phyloP scores from a whole-genome alignment of 2,113 vertebrate genomes.

The Brienomyrus longianalis region DNA sequence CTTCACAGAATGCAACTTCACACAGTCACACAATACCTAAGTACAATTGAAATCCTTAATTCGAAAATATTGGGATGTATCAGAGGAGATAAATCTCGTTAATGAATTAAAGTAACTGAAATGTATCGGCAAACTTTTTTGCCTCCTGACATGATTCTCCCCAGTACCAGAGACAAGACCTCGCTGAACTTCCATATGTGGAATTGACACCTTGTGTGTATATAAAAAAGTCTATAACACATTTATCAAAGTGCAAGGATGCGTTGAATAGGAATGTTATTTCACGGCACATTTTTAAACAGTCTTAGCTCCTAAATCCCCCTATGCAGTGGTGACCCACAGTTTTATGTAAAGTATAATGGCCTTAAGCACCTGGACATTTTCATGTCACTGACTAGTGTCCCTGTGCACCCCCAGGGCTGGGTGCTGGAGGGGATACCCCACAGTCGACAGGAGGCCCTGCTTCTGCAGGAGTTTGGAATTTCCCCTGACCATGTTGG shows the following conservation, averaged over 20 bases:
- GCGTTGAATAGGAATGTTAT: background rate
- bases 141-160: background rate
- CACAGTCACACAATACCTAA: background rate
- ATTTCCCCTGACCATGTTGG: constrained; percentile 75
- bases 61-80: background rate
- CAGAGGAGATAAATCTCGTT: background rate
- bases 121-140: background rate
- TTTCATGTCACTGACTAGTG: background rate
- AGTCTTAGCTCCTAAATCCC: background rate
- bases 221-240: background rate
- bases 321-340: background rate
- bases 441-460: constrained; percentile 67
- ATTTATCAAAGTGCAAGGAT: background rate
- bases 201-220: background rate
- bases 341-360: background rate
- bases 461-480: constrained; percentile 70
- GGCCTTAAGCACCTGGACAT: background rate
- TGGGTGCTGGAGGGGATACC: constrained; percentile 86
- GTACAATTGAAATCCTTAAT: background rate
- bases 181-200: background rate
- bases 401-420: constrained; percentile 63
- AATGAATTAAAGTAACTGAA: constrained; percentile 1
- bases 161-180: background rate
- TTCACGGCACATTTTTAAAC: background rate
- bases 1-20: background rate